A percentile compares a stretch with the other conserved stretches of the same genome.
Conservation (phyloP, 2,113 vertebrate genomes). For the Pyrgilauda ruficollis region DNA sequence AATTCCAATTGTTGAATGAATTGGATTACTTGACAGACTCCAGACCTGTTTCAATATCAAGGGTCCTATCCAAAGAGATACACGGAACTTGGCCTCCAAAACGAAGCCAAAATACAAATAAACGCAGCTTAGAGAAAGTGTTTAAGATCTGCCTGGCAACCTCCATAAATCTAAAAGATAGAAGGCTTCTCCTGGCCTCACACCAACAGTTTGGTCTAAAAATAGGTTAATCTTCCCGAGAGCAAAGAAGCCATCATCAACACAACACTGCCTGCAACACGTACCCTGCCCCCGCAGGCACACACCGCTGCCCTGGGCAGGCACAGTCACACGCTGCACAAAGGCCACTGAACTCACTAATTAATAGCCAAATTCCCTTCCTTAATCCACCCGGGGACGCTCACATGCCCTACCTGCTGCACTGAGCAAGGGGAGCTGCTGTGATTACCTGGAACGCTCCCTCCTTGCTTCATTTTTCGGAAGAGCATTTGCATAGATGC, state of each 20-base stretch:
- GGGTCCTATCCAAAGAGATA: background rate
- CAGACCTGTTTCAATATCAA: background rate
- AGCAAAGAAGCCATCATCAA: conserved; percentile 71
- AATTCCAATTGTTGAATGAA: conserved; percentile 63
- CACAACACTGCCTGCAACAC: background rate
- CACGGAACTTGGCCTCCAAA: background rate
- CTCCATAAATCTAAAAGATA: conserved; percentile 73
- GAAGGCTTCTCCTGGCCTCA: conserved; percentile 69
- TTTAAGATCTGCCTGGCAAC: conserved; percentile 72
- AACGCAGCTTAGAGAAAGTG: conserved; percentile 55
- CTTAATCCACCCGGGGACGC: background rate
- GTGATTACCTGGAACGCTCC: background rate
- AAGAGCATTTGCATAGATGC: background rate
- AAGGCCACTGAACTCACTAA: background rate
- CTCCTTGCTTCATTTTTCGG: background rate
- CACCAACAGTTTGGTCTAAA: conserved; percentile 72
- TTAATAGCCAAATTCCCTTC: background rate
- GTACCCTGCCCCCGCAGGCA: background rate
- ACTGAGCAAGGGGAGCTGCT: background rate
- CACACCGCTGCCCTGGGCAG: background rate
- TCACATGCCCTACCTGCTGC: accelerated
- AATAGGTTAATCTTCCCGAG: conserved; percentile 75
- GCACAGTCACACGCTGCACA: background rate
- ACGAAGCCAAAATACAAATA: conserved; percentile 24
- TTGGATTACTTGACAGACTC: conserved; percentile 63